phyloP scores from a whole-genome alignment of 1,140 invertebrate species.

The Dreissena polymorpha region DNA sequence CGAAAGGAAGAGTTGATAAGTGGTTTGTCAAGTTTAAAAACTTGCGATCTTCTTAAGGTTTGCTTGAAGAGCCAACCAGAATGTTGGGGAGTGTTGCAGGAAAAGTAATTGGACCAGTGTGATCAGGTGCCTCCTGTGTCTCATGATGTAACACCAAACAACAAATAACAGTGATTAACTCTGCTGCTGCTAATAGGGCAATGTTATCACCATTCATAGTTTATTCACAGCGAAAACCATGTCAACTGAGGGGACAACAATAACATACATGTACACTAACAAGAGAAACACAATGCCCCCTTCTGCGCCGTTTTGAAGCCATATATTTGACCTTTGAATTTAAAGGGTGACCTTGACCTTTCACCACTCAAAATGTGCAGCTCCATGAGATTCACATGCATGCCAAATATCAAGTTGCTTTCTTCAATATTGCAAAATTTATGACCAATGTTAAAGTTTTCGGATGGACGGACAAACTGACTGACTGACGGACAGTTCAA shows the following conservation, averaged over 20 bases:
- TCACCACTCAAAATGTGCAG: too few relatives aligned
- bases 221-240: neutral
- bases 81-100: neutral
- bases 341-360: too few relatives aligned
- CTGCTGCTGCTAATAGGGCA: neutral
- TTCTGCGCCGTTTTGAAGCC: too few relatives aligned
- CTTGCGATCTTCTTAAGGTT: neutral
- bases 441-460: too few relatives aligned
- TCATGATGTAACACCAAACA: neutral
- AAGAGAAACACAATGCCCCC: too few relatives aligned
- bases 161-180: neutral
- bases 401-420: too few relatives aligned
- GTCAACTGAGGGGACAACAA: neutral
- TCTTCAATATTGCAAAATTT: too few relatives aligned
- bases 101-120: conserved; percentile 1
- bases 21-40: neutral
- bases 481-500: too few relatives aligned
- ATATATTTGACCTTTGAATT: too few relatives aligned
- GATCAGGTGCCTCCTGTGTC: neutral
- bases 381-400: too few relatives aligned
- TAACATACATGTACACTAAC: conserved; percentile 47
- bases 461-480: too few relatives aligned
- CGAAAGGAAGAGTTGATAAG: neutral
- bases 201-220: conserved; percentile 3
- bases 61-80: neutral